Conservation (phyloP, 2,113 vertebrate species). For the Sinocyclocheilus anshuiensis region DNA sequence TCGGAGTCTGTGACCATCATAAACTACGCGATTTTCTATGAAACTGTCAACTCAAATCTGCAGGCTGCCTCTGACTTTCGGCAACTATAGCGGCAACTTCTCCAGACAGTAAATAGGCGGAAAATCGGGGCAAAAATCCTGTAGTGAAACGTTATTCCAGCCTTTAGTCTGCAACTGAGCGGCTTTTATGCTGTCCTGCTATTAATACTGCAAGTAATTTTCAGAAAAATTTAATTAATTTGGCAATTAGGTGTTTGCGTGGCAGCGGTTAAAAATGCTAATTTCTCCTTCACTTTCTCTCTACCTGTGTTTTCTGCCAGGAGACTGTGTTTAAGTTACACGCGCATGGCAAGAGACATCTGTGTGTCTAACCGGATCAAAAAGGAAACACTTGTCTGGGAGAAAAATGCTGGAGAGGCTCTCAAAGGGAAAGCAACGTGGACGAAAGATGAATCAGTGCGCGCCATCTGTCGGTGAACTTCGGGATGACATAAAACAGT, state of each 20-base stretch:
- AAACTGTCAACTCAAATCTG: no score
- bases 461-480: constrained; percentile 21
- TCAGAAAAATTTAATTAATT: no score
- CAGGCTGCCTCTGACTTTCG: no score
- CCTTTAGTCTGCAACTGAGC: not conserved
- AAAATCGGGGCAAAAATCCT: no score
- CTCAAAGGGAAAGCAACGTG: constrained; percentile 23
- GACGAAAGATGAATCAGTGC: not conserved
- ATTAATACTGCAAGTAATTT: not conserved
- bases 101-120: no score
- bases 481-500: not conserved
- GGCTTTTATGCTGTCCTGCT: not conserved
- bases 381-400: constrained; percentile 8
- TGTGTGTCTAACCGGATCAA: not conserved
- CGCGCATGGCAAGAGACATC: not conserved
- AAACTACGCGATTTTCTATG: no score
- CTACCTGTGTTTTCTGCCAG: not conserved
- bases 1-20: no score
- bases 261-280: no score
- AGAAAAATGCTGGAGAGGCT: not conserved
- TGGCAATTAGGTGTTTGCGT: no score
- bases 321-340: not conserved
- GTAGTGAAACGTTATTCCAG: no score
- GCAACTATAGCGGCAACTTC: no score
- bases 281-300: not conserved